phyloP scores from a whole-genome alignment of 2,113 vertebrate species.

The Lepus timidus region DNA sequence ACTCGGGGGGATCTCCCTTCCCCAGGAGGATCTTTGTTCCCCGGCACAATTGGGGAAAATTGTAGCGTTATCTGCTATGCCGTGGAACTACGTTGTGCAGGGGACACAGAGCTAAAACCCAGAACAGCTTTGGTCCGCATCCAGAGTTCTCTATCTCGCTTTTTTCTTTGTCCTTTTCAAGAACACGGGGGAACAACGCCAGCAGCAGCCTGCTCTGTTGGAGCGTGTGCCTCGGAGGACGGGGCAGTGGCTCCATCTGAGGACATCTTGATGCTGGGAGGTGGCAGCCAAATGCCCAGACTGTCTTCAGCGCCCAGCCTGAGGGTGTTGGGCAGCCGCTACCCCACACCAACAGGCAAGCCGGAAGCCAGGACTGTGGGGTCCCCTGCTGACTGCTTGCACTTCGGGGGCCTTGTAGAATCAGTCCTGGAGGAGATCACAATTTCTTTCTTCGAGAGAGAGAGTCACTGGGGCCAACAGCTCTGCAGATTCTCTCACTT shows the following conservation, averaged over 20 bases:
- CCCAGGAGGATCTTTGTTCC: conserved; percentile 49
- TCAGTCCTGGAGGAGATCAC: background rate
- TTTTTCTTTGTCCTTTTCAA: conserved; percentile 61
- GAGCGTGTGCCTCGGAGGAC: background rate
- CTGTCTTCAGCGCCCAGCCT: background rate
- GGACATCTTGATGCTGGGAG: background rate
- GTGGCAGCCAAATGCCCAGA: background rate
- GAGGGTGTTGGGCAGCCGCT: background rate
- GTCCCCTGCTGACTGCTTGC: background rate
- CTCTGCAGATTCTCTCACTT: background rate
- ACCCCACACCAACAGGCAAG: background rate
- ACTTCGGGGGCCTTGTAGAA: background rate
- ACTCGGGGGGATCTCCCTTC: conserved; percentile 50
- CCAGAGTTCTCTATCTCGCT: conserved; percentile 6
- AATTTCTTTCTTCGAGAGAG: background rate
- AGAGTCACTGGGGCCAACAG: background rate
- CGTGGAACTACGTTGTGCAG: background rate
- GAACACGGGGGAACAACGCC: background rate
- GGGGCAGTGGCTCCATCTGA: background rate
- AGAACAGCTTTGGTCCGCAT: background rate
- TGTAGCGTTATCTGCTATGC: background rate
- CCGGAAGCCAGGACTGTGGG: background rate
- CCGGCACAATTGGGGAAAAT: conserved; percentile 50
- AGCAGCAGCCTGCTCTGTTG: background rate
- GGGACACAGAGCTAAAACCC: background rate